phyloP scores from a whole-genome alignment of 2,113 vertebrate species.

The Actenoides hombroni region DNA sequence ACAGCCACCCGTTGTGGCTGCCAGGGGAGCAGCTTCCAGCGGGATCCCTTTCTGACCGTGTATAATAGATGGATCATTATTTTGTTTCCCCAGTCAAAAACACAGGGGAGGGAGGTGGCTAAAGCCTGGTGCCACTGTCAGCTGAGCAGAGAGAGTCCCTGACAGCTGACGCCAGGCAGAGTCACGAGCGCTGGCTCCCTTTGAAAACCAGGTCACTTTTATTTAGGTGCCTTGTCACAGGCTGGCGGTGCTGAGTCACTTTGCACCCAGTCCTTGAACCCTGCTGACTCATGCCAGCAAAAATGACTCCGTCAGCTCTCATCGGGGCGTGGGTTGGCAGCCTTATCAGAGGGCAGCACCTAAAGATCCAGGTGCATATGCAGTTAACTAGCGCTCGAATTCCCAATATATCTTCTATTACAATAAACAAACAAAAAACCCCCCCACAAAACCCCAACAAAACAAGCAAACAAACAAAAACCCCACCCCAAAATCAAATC shows the following conservation, averaged over 20 bases:
- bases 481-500: not conserved
- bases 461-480: not conserved
- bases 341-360: not conserved
- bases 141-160: slow-evolving; percentile 30
- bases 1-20: slow-evolving; percentile 9
- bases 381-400: not conserved
- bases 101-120: not conserved
- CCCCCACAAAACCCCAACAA: not conserved
- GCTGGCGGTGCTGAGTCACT: slow-evolving; percentile 33
- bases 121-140: not conserved
- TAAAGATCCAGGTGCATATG: not conserved
- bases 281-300: slow-evolving; percentile 20
- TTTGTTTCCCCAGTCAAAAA: slow-evolving; percentile 15
- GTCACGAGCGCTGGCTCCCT: not conserved
- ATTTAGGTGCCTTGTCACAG: not conserved
- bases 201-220: slow-evolving; percentile 31
- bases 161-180: slow-evolving; percentile 12
- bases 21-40: slow-evolving; percentile 26
- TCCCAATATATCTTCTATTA: not conserved
- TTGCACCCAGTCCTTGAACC: not conserved
- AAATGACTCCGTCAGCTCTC: not conserved
- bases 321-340: not conserved
- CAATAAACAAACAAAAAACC: not conserved
- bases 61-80: slow-evolving; percentile 44
- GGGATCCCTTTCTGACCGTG: slow-evolving; percentile 20